Percentiles rank a stretch among this genome's conserved stretches.
These are phyloP conservation scores for Toxotes chatareus DNA, from an alignment of 2,113 vertebrate genomes.

Conservation along the genomic window DNA sequence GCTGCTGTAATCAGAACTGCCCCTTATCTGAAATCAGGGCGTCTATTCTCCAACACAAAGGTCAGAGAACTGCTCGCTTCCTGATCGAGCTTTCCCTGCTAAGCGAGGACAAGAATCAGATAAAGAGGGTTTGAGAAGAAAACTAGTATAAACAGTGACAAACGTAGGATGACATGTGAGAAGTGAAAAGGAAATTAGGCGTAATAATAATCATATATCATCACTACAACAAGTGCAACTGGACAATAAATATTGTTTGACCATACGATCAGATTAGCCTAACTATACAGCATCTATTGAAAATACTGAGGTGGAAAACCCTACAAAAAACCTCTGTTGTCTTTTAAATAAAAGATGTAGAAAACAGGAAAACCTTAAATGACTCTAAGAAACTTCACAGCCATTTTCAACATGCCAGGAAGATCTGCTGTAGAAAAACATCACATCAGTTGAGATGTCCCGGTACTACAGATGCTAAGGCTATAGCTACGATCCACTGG, in stretches of 20 bases:
- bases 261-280: background rate
- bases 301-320: too few species aligned
- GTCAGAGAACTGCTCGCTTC: background rate
- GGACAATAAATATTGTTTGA: background rate
- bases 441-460: background rate
- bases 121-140: background rate
- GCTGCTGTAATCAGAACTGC: slow-evolving; percentile 16
- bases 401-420: background rate
- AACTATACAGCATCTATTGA: background rate
- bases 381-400: background rate
- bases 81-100: slow-evolving; percentile 29
- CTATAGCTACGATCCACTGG: background rate
- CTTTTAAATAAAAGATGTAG: too few species aligned
- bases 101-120: background rate
- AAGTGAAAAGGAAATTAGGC: slow-evolving; percentile 3
- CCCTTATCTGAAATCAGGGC: slow-evolving; percentile 8
- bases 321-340: too few species aligned
- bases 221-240: background rate
- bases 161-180: slow-evolving; percentile 10
- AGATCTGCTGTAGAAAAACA: background rate
- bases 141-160: background rate
- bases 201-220: background rate
- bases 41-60: slow-evolving; percentile 9
- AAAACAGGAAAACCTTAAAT: background rate
- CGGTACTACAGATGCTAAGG: slow-evolving; percentile 4